Evolutionary conservation across 2,888 invertebrate genomes (phyloP).

Genomic region (Tetramorium bicarinatum): DNA sequence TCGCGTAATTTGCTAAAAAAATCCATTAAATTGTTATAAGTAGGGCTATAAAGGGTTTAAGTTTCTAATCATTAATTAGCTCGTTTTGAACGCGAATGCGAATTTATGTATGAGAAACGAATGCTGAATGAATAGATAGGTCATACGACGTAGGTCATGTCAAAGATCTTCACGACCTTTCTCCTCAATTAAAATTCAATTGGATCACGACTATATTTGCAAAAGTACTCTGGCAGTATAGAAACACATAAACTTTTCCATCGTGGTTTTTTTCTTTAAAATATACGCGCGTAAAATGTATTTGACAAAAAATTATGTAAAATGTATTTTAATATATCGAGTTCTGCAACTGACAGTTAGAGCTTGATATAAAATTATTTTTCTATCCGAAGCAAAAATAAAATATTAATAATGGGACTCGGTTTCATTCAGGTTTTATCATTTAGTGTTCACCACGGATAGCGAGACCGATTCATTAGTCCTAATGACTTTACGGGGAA

Average conservation of each 20-base stretch:
- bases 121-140: not conserved
- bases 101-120: not conserved
- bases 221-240: not conserved
- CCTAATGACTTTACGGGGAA: not conserved
- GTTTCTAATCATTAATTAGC: conserved; percentile 33
- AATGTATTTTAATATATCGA: not conserved
- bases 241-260: not conserved
- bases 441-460: not conserved
- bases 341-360: not conserved
- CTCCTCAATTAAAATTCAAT: conserved; percentile 8
- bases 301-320: not conserved
- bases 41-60: not conserved
- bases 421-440: not conserved
- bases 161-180: not conserved
- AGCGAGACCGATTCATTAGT: not conserved
- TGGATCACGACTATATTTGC: not conserved
- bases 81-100: not conserved
- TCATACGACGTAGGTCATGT: conserved; percentile 6
- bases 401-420: not conserved
- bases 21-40: conserved; percentile 17
- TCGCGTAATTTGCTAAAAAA: conserved; percentile 6
- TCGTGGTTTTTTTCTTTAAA: not conserved
- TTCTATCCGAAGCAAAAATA: not conserved
- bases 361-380: conserved; percentile 1
- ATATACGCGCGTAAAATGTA: not conserved